Conservation (phyloP, 1,140 invertebrate species). For the Platyscapa corneri region DNA sequence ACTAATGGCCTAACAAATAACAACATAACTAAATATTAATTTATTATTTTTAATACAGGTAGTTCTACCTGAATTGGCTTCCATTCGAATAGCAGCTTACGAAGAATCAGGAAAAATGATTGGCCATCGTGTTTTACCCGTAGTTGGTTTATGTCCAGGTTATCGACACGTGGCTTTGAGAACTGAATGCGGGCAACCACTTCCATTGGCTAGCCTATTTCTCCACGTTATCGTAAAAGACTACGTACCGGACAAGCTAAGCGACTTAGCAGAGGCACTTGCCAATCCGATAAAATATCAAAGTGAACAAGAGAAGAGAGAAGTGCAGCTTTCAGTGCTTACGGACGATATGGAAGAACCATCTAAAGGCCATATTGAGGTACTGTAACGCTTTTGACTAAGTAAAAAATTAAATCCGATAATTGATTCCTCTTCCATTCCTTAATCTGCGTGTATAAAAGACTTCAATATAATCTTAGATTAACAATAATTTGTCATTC, state of each 20-base stretch:
- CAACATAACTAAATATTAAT: not conserved
- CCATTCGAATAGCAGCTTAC: conserved; percentile 95
- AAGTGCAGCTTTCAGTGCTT: conserved; percentile 91
- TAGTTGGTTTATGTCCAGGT: conserved; percentile 96
- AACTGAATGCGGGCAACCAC: conserved; percentile 95
- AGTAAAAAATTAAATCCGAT: not conserved
- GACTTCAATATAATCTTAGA: not conserved
- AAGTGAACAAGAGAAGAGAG: conserved; percentile 92
- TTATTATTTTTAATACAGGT: conserved; percentile 79
- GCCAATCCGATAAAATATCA: conserved; percentile 98
- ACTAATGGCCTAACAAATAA: not conserved
- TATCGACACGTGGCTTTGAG: conserved; percentile 91
- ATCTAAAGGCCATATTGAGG: conserved; percentile 70
- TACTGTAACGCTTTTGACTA: conserved; percentile 49
- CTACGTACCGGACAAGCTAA: conserved; percentile 96
- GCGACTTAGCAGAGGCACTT: conserved; percentile 95
- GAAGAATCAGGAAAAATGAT: conserved; percentile 96
- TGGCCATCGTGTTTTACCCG: conserved; percentile 96
- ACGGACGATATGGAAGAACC: conserved; percentile 85
- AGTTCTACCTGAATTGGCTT: conserved; percentile 96
- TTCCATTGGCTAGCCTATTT: conserved; percentile 92
- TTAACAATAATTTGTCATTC: not conserved
- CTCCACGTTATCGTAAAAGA: conserved; percentile 95
- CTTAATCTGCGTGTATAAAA: conserved; percentile 12
- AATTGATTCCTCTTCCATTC: conserved; percentile 3